phyloP scores from a whole-genome alignment of 2,888 invertebrate genomes.

The Acrobeloides nanus region DNA sequence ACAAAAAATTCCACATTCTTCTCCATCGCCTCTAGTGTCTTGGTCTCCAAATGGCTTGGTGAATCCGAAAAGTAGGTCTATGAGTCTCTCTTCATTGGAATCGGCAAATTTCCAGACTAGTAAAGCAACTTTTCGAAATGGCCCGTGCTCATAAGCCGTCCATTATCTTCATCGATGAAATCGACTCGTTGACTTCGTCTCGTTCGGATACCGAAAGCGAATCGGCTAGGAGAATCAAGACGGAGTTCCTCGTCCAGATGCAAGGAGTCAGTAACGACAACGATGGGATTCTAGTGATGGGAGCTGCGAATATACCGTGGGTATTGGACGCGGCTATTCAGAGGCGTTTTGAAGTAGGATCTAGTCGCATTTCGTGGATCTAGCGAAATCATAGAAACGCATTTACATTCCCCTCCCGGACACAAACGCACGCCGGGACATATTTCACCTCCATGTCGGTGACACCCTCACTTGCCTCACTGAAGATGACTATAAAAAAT shows the following conservation, averaged over 20 bases:
- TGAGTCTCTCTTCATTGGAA: no score
- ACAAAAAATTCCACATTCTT: slow-evolving; percentile 98
- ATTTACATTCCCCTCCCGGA: slow-evolving; percentile 97
- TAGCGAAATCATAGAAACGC: slow-evolving; percentile 70
- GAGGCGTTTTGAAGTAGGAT: slow-evolving; percentile 62
- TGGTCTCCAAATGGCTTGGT: slow-evolving; percentile 98
- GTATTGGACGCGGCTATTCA: slow-evolving; percentile 81
- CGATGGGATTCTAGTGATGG: slow-evolving; percentile 86
- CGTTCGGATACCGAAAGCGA: slow-evolving; percentile 97
- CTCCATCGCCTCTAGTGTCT: slow-evolving; percentile 92
- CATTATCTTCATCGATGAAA: slow-evolving; percentile 84
- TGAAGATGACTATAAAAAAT: slow-evolving; percentile 72
- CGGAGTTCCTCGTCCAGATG: slow-evolving; percentile 98
- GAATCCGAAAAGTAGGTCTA: slow-evolving; percentile 85
- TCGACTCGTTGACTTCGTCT: slow-evolving; percentile 87
- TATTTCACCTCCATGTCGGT: slow-evolving; percentile 94
- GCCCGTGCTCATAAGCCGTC: slow-evolving; percentile 90
- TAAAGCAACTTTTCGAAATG: slow-evolving; percentile 83
- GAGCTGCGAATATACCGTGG: slow-evolving; percentile 94
- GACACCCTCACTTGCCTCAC: slow-evolving; percentile 70
- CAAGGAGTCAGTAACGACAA: slow-evolving; percentile 89
- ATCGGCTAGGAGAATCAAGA: slow-evolving; percentile 92
- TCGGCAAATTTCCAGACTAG: slow-evolving; percentile 56
- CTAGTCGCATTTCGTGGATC: not conserved
- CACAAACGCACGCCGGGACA: slow-evolving; percentile 77